Base-by-base conservation (phyloP, 2,113 vertebrate species). In the Sylvietta virens region DNA sequence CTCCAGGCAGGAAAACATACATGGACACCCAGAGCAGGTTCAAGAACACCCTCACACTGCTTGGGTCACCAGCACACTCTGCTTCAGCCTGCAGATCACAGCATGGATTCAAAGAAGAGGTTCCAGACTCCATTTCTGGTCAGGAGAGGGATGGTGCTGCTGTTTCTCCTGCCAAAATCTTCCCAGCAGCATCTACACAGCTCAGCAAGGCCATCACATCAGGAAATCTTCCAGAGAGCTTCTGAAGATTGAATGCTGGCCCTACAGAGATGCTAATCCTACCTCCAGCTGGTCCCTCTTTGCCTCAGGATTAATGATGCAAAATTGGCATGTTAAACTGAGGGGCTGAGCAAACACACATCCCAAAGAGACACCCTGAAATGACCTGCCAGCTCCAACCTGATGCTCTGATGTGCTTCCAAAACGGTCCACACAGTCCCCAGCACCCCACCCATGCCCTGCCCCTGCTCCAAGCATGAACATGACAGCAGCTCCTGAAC, bases 391-490 rank as follows among this genome's bases (percentile, higher is more conserved):
- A 45, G 35, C 20, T 23, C 44, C 73, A 79, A 23, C 42, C 10
- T 1, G 0, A 71, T 1, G 7, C 37, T 66, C 62, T 44, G 33
- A 35, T 2, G 6, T 31, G 58, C 45, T 56, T 78, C 83, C 60
- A 60, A 64, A 95, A 64, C 0, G 0, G 23, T 13, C 28, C 42
- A 1, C 3, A 5, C 4, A 35, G 33, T 6, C 12, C 54, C n/a
- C 74, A 56, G 70, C 72, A 85, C 5, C 86, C 19, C 47, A 48
- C 21, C n/a, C 69, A 28, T 12, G 40, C 28, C 48, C 50, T 56
- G 50, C 58, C 19, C 47, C 42, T 6, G 3, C 62, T 64, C 37
- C 4, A 3, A 54, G 48, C 42, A 54, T 1, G 0, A 58, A 44
- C 57, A 30, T 2, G 0, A 50, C 60, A 79, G 69, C 73, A 62